Conservation (phyloP, 2,888 invertebrate species). For the Anorthoa munda region DNA sequence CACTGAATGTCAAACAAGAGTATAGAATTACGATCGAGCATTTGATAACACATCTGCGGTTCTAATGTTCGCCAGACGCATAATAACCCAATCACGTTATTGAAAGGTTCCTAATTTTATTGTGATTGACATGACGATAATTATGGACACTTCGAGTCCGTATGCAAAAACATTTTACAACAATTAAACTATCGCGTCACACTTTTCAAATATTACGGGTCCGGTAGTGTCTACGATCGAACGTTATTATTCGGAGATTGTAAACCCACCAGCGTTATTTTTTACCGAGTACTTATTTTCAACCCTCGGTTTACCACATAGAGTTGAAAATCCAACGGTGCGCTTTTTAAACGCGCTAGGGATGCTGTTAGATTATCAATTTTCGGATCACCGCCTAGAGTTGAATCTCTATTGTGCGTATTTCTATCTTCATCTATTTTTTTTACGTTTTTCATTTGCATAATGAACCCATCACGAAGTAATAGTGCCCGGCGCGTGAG, state of each 20-base stretch:
- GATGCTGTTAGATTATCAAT: neutral
- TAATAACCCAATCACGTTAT: slow-evolving; percentile 43
- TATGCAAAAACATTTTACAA: too few relatives aligned
- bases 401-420: neutral
- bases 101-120: slow-evolving; percentile 3
- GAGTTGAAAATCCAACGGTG: neutral
- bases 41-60: slow-evolving; percentile 33
- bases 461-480: slow-evolving; percentile 53
- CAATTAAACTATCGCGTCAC: too few relatives aligned
- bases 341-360: neutral
- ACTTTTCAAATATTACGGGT: neutral
- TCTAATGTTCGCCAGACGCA: slow-evolving; percentile 22
- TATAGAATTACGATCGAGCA: slow-evolving; percentile 36
- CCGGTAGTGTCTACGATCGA: neutral
- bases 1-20: slow-evolving; percentile 22
- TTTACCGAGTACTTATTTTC: neutral
- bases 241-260: too few relatives aligned
- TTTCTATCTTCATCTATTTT: neutral
- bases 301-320: neutral
- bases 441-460: slow-evolving; percentile 10
- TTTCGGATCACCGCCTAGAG: neutral
- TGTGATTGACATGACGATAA: neutral
- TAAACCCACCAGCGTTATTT: too few relatives aligned
- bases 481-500: too few relatives aligned
- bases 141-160: too few relatives aligned